Evolutionary conservation across 2,888 invertebrate species (phyloP), one percentile per base, ranked within the genome.

Genomic region (Esperia sulphurella): DNA sequence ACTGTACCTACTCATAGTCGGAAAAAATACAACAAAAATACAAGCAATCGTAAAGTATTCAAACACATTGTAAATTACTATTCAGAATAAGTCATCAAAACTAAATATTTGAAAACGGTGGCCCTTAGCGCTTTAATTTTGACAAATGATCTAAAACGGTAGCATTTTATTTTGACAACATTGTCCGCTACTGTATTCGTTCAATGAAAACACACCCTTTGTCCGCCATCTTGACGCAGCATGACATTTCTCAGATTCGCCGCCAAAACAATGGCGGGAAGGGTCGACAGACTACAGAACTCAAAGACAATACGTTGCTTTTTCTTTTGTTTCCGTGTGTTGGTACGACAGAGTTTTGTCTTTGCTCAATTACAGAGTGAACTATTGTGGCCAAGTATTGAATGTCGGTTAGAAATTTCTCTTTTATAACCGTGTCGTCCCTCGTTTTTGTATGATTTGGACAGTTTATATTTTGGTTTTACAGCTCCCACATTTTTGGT

Each of bases 321-420:
- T 58, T 60, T 65, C 69, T 72, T 72, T 60, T 63, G 62, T 58
- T 59, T 74, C 69, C 64, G 57, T 78, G 57, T 78, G 74, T 82
- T 78, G 77, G 68, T 64, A 75, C 64, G 78, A 80, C 9, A 77
- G 71, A 54, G 50, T 59, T 63, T 81, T 83, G 81, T 81, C 74
- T 83, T 86, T 86, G 86, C 84, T 84, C 87, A 86, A 87, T 88
- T 87, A 85, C 75, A 64, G 85, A 78, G 75, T 83, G 79, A 67
- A 59, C 60, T 65, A 71, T 78, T 80, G 79, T 80, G 74, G 74
- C 75, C 71, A 64, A 68, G 61, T 58, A 57, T 59, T 71, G 59
- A 64, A 8, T 31, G 63, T 44, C 51, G 43, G 56, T 63, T 62
- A 52, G 46, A 52, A 80, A 79, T 84, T 86, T 86, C 83, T 84